Evolutionary conservation across 2,113 vertebrate genomes (phyloP), one percentile per base, ranked within the genome.

Genomic region (Podocnemis expansa): DNA sequence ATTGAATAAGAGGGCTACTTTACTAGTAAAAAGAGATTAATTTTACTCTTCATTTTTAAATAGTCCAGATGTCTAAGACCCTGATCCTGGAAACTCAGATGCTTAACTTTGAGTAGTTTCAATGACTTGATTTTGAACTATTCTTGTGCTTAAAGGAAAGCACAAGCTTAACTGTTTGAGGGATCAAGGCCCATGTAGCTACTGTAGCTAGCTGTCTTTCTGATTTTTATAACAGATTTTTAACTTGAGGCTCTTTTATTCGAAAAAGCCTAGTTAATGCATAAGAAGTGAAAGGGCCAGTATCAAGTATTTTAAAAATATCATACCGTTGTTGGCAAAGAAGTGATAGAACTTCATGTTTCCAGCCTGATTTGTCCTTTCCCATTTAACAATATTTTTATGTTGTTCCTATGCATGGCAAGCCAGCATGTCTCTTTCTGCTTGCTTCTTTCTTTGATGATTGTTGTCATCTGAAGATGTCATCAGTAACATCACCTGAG

Each of bases 181-280:
- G 41, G 17, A 52, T 19, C 51, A 47, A 24, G 12, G 34, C 19
- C 34, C 11, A 19, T 22, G 5, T 2, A 2, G 3, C 0, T 31
- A 85, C 25, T 45, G 51, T 41, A 55, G 76, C 11, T 24, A 14
- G 10, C 43, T 14, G 21, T 0, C 1, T 83, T 80, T 45, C 25
- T 94, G 31, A 25, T 83, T 56, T 85, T 89, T 49, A 84, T 80
- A 78, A 52, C 43, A 91, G 81, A 89, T 93, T 56, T 91, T 8
- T 83, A 81, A 70, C 81, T 76, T 75, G 45, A 34, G 49, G 43
- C 51, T 91, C 0, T 0, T 11, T 8, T 10, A 63, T 91, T 73
- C 84, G 88, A 89, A 82, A 21, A 95, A 83, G n/a, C 84, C 27
- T 88, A 41, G 25, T 2, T 1, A 89, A 43, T 49, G 0, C 0